Percentiles rank a stretch among this genome's conserved stretches.
Conservation (phyloP, 2,888 invertebrate genomes). For the Ernsta delagoae region DNA sequence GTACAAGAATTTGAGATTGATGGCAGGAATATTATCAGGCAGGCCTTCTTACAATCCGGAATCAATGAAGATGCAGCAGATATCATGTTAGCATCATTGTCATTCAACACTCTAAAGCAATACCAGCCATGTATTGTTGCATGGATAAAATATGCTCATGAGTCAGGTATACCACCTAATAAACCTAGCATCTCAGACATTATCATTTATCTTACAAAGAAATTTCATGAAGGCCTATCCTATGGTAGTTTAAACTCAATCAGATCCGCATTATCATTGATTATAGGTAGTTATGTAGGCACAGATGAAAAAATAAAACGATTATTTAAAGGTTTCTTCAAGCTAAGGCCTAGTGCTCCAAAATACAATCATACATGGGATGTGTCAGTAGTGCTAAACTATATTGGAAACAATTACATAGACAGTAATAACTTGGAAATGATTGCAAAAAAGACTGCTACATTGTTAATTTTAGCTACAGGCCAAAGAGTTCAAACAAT, state of each 20-base stretch:
- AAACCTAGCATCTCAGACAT: background rate
- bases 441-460: background rate
- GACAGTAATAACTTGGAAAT: background rate
- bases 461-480: constrained; percentile 1
- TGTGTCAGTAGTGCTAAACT: constrained; percentile 6
- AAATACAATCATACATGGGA: constrained; percentile 22
- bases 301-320: background rate
- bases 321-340: constrained; percentile 2
- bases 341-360: background rate
- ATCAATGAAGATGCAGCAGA: constrained; percentile 14
- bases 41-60: constrained; percentile 14
- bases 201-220: background rate
- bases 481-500: constrained; percentile 3
- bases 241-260: constrained; percentile 15
- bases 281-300: constrained; percentile 1
- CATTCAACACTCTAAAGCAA: constrained; percentile 1
- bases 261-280: constrained; percentile 17
- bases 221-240: constrained; percentile 17
- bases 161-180: background rate
- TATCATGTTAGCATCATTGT: constrained; percentile 8
- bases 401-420: background rate
- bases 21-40: constrained; percentile 19
- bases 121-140: background rate
- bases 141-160: background rate
- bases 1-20: constrained; percentile 2